Conservation (phyloP, 1,140 invertebrate genomes). For the Hypothenemus hampei region DNA sequence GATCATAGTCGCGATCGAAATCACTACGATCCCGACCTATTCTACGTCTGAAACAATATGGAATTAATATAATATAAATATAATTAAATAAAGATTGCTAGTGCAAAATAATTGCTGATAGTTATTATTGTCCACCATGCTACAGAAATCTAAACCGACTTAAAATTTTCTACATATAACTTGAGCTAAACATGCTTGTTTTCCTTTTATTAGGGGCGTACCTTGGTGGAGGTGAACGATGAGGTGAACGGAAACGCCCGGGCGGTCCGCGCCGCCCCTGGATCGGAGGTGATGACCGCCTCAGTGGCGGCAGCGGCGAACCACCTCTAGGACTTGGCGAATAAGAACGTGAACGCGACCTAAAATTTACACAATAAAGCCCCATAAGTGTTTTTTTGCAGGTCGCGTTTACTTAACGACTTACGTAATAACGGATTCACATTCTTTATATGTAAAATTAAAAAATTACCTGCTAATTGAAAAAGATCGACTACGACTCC, state of each 20-base stretch:
- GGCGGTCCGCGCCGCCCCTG: conserved; percentile 34
- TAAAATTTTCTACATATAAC: no score
- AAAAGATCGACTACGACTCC: conserved; percentile 43
- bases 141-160: no score
- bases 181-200: not conserved
- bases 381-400: not conserved
- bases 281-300: conserved; percentile 26
- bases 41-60: conserved; percentile 18
- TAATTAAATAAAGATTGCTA: not conserved
- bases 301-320: conserved; percentile 35
- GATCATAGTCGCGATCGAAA: conserved; percentile 18
- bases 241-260: conserved; percentile 50
- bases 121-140: no score
- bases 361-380: conserved; percentile 31
- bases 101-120: no score
- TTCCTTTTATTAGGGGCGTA: no score
- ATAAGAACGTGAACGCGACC: conserved; percentile 42
- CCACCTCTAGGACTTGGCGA: conserved; percentile 34
- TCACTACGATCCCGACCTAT: conserved; percentile 9
- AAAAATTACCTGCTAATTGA: conserved; percentile 53
- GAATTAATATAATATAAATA: not conserved
- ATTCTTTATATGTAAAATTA: no score
- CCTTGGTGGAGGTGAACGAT: conserved; percentile 47
- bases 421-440: no score
- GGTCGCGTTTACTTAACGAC: not conserved